phyloP scores from a whole-genome alignment of 2,888 invertebrate genomes.

The Digitonthophagus gazella region DNA sequence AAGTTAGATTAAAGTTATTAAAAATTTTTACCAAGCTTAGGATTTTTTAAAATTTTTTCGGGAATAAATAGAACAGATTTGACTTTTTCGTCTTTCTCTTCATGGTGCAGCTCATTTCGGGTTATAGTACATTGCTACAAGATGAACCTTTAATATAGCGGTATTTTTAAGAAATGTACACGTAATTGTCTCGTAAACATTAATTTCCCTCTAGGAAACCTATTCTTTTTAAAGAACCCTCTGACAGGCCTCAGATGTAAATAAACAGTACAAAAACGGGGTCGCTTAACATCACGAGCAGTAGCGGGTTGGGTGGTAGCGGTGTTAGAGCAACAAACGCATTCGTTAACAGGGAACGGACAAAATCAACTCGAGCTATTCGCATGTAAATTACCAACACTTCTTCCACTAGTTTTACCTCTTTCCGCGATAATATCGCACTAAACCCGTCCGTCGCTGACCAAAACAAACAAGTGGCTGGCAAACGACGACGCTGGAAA shows the following conservation, averaged over 20 bases:
- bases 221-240: not conserved
- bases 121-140: too few relatives aligned
- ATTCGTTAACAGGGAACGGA: not conserved
- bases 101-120: not conserved
- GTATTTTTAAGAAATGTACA: not conserved
- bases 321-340: not conserved
- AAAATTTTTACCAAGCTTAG: too few relatives aligned
- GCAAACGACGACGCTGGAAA: not conserved
- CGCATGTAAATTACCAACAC: not conserved
- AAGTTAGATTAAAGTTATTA: too few relatives aligned
- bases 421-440: not conserved
- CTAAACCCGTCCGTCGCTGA: not conserved
- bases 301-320: not conserved
- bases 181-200: not conserved
- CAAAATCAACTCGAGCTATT: not conserved
- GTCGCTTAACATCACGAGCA: not conserved
- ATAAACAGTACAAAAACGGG: not conserved
- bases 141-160: too few relatives aligned
- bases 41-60: too few relatives aligned
- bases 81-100: too few relatives aligned
- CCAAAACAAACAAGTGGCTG: not conserved
- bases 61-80: too few relatives aligned
- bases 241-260: not conserved
- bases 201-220: not conserved
- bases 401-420: not conserved